Conservation (phyloP, 2,113 vertebrate genomes). For the Sapajus apella region DNA sequence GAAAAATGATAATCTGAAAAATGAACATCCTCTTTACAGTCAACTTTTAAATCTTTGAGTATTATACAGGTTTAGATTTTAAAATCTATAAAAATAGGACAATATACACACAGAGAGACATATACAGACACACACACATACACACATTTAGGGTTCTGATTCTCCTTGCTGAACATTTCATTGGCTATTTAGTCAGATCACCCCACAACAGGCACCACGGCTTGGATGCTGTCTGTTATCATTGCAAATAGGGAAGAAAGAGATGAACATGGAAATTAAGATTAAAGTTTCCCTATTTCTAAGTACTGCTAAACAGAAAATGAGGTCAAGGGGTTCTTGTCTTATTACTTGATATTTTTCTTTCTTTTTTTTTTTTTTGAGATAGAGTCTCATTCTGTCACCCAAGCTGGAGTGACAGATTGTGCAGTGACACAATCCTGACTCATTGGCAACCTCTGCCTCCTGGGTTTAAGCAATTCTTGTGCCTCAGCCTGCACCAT, state of each 20-base stretch:
- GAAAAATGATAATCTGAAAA: not conserved
- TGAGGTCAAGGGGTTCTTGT: not conserved
- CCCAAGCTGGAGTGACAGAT: too few relatives aligned
- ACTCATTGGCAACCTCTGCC: too few relatives aligned
- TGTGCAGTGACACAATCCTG: too few relatives aligned
- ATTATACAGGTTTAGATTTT: not conserved
- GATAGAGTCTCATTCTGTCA: too few relatives aligned
- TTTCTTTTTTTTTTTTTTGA: not conserved
- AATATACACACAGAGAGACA: not conserved
- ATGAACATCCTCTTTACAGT: not conserved
- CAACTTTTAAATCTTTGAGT: not conserved
- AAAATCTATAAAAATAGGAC: not conserved
- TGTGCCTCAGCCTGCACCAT: too few relatives aligned
- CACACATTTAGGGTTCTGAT: not conserved
- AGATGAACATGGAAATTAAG: not conserved
- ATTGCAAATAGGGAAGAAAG: not conserved
- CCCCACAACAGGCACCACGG: not conserved
- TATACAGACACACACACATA: not conserved
- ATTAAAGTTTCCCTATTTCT: not conserved
- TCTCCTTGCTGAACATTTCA: not conserved
- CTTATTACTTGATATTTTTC: not conserved
- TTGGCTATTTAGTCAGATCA: not conserved
- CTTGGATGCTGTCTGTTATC: not conserved
- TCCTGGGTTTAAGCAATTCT: too few relatives aligned
- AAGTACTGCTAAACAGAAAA: not conserved